Conservation (phyloP, 1,140 invertebrate genomes). For the Drosophila seguyi region DNA sequence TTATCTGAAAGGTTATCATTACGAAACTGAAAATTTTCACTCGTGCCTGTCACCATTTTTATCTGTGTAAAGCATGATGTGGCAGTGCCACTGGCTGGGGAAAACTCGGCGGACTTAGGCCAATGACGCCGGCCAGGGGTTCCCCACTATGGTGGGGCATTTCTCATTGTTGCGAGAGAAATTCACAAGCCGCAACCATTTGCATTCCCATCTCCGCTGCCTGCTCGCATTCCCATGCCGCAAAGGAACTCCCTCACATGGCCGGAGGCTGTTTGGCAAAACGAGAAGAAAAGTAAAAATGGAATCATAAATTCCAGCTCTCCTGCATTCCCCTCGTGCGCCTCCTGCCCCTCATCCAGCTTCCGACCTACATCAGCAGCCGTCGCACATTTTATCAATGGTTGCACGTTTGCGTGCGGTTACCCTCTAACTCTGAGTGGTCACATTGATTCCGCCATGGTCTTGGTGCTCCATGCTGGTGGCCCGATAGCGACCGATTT, state of each 20-base stretch:
- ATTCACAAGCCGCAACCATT: slow-evolving; percentile 49
- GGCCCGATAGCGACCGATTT: slow-evolving; percentile 2
- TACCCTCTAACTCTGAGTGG: slow-evolving; percentile 34
- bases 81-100: slow-evolving; percentile 1
- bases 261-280: slow-evolving; percentile 45
- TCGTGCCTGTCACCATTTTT: neutral
- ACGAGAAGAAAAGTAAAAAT: slow-evolving; percentile 59
- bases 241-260: slow-evolving; percentile 29
- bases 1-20: neutral
- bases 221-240: slow-evolving; percentile 24
- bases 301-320: slow-evolving; percentile 63
- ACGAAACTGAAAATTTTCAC: neutral
- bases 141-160: slow-evolving; percentile 17
- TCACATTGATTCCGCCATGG: slow-evolving; percentile 10
- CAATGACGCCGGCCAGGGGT: slow-evolving; percentile 29
- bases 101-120: slow-evolving; percentile 15
- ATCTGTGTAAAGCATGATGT: slow-evolving; percentile 1
- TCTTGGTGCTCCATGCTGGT: slow-evolving; percentile 13
- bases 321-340: slow-evolving; percentile 6
- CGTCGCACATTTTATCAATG: slow-evolving; percentile 64
- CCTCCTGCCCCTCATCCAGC: slow-evolving; percentile 2
- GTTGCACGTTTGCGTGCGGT: slow-evolving; percentile 50
- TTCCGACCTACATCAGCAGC: slow-evolving; percentile 65
- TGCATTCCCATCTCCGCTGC: slow-evolving; percentile 30
- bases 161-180: slow-evolving; percentile 49